phyloP scores from a whole-genome alignment of 2,113 vertebrate genomes.

The Kryptolebias marmoratus region DNA sequence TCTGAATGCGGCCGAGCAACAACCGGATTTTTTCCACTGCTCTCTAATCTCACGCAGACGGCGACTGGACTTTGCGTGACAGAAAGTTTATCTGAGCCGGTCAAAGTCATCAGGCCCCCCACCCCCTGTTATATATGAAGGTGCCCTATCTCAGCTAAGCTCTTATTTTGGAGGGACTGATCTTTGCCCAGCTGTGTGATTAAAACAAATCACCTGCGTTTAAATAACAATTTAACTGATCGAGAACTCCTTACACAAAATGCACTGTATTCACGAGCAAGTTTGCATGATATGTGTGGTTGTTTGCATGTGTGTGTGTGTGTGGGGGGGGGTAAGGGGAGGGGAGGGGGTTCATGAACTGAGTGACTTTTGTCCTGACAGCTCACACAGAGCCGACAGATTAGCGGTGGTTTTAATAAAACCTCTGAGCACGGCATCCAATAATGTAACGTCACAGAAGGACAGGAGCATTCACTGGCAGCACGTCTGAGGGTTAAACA shows the following conservation, averaged over 20 bases:
- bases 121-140: slow-evolving; percentile 24
- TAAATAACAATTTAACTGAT: background rate
- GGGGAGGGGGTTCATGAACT: background rate
- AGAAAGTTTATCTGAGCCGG: slow-evolving; percentile 53
- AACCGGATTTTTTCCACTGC: slow-evolving; percentile 56
- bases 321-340: background rate
- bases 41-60: slow-evolving; percentile 58
- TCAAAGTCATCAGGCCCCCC: slow-evolving; percentile 31
- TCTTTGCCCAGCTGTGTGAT: slow-evolving; percentile 31
- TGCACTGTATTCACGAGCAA: background rate
- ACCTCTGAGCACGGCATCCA: slow-evolving; percentile 3
- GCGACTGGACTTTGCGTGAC: slow-evolving; percentile 28
- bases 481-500: slow-evolving; percentile 45
- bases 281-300: slow-evolving; percentile 3
- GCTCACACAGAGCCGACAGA: slow-evolving; percentile 18
- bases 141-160: slow-evolving; percentile 24
- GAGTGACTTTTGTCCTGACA: slow-evolving; percentile 23
- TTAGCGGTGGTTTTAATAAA: slow-evolving; percentile 33
- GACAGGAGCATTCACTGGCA: slow-evolving; percentile 5
- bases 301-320: background rate
- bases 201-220: slow-evolving; percentile 12
- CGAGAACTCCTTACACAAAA: background rate
- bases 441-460: slow-evolving; percentile 32
- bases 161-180: slow-evolving; percentile 23
- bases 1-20: slow-evolving; percentile 41